Conservation (phyloP, 2,888 invertebrate species). For the Agonopterix alstromeriana region DNA sequence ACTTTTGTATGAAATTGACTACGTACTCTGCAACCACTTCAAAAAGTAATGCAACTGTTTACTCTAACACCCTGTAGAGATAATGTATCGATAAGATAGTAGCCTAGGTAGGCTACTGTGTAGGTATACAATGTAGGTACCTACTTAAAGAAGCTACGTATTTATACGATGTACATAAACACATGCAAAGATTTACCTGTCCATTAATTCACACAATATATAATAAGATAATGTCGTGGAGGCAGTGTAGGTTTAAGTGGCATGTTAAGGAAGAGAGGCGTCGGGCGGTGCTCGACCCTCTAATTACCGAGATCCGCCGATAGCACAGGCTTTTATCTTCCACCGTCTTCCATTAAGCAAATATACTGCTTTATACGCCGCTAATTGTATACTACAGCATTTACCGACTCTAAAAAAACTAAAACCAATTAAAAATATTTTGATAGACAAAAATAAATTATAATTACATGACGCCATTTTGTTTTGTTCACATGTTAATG, state of each 20-base stretch:
- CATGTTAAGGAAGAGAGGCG: constrained; percentile 37
- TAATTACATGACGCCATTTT: constrained; percentile 51
- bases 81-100: too few relatives aligned
- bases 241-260: constrained; percentile 69
- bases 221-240: constrained; percentile 32
- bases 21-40: too few relatives aligned
- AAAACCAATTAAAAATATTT: constrained; percentile 73
- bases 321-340: constrained; percentile 70
- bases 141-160: too few relatives aligned
- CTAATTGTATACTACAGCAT: constrained; percentile 68
- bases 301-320: constrained; percentile 69
- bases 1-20: too few relatives aligned
- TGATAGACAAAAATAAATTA: constrained; percentile 70
- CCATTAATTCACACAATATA: too few relatives aligned
- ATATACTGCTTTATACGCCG: constrained; percentile 66
- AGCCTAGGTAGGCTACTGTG: too few relatives aligned
- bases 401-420: constrained; percentile 61
- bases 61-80: too few relatives aligned
- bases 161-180: too few relatives aligned
- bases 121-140: too few relatives aligned
- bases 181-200: too few relatives aligned
- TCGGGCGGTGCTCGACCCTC: constrained; percentile 39
- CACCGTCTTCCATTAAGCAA: constrained; percentile 73
- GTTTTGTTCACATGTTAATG: constrained; percentile 50
- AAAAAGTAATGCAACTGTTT: too few relatives aligned